Percentiles rank a stretch among this genome's conserved stretches.
phyloP scores from a whole-genome alignment of 2,113 vertebrate species.

The Numenius arquata region DNA sequence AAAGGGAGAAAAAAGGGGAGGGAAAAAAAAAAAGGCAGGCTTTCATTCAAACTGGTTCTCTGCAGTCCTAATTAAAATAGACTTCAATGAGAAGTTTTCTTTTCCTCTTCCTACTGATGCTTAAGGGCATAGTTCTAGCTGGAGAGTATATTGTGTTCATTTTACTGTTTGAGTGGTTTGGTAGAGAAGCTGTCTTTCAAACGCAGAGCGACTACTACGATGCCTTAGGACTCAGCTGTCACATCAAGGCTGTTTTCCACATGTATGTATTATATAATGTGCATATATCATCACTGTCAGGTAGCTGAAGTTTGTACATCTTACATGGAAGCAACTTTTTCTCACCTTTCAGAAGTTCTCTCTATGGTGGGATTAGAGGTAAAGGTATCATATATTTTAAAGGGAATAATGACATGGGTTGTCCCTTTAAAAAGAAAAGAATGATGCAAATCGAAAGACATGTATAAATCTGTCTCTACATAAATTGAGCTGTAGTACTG shows the following conservation, averaged over 20 bases:
- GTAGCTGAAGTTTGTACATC: constrained; percentile 57
- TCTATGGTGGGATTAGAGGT: neutral
- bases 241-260: constrained; percentile 70
- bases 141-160: constrained; percentile 73
- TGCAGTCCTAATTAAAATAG: constrained; percentile 75
- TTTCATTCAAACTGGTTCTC: constrained; percentile 54
- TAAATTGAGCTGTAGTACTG: neutral
- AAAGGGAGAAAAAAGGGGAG: neutral
- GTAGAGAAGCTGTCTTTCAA: constrained; percentile 72
- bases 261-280: constrained; percentile 36
- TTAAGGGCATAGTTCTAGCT: constrained; percentile 70
- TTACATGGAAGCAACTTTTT: constrained; percentile 40
- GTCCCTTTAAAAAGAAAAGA: constrained; percentile 15
- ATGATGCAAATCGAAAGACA: neutral
- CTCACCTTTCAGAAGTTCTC: neutral
- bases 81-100: constrained; percentile 72
- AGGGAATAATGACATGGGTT: constrained; percentile 9
- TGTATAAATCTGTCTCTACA: neutral
- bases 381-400: neutral
- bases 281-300: constrained; percentile 21
- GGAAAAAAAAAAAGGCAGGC: neutral
- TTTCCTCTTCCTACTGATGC: constrained; percentile 66
- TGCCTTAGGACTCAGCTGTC: constrained; percentile 70
- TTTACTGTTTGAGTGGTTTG: constrained; percentile 72
- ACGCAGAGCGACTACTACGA: constrained; percentile 37